Conservation (phyloP, 2,113 vertebrate species). For the Sarotherodon lohbergeri region DNA sequence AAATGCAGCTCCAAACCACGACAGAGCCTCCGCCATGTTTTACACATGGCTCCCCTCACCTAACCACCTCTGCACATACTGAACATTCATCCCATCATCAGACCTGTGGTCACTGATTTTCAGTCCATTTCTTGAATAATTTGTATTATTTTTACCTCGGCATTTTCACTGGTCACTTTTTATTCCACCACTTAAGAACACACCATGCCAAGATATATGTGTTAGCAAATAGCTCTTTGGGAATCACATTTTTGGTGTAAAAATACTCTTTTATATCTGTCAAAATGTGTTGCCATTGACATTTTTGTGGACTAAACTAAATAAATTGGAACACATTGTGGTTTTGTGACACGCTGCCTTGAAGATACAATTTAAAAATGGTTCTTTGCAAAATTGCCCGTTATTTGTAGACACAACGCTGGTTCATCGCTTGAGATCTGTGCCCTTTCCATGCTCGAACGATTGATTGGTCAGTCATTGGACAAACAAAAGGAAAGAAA, state of each 20-base stretch:
- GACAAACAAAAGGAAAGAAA: neutral
- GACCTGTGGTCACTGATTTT: neutral
- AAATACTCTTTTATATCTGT: neutral
- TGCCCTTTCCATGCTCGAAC: neutral
- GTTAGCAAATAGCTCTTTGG: neutral
- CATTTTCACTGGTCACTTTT: neutral
- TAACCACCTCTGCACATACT: rapidly evolving
- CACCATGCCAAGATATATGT: rapidly evolving
- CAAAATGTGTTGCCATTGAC: neutral
- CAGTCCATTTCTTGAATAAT: neutral
- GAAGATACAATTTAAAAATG: neutral
- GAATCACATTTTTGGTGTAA: neutral
- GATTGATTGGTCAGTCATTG: neutral
- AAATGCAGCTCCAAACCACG: neutral
- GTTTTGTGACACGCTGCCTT: rapidly evolving
- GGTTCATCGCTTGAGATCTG: rapidly evolving
- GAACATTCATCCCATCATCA: neutral
- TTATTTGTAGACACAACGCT: rapidly evolving
- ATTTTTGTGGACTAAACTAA: neutral
- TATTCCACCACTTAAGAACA: neutral
- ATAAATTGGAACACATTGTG: neutral
- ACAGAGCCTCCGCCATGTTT: neutral
- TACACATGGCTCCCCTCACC: neutral
- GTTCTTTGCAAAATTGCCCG: neutral
- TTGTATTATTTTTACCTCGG: no score